phyloP scores from a whole-genome alignment of 2,797 vertebrate species.

The Parauchenoglanis punctatus region DNA sequence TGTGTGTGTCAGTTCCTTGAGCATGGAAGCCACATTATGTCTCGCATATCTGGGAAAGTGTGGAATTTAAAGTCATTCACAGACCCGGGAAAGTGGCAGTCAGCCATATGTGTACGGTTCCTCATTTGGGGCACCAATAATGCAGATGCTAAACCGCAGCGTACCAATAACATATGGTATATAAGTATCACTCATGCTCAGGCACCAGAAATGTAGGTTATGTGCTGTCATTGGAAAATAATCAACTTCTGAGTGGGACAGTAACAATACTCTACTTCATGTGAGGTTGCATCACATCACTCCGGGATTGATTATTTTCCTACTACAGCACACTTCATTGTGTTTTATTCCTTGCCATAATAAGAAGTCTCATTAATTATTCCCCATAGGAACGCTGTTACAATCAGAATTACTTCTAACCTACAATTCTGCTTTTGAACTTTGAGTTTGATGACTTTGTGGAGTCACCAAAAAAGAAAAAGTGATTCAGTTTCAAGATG shows the following conservation, averaged over 20 bases:
- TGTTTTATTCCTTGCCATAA: neutral
- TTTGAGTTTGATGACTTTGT: neutral
- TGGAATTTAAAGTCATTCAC: neutral
- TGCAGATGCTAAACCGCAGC: neutral
- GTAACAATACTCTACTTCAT: neutral
- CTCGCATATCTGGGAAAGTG: neutral
- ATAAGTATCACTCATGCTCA: neutral
- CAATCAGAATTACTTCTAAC: neutral
- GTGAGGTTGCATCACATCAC: neutral
- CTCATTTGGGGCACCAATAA: neutral
- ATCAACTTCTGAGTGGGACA: neutral
- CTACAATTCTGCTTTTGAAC: neutral
- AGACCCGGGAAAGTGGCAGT: too few relatives aligned
- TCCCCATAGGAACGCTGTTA: neutral
- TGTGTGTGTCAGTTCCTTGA: slow-evolving; percentile 46
- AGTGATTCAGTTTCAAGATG: neutral
- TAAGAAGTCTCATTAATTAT: neutral
- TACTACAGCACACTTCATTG: neutral
- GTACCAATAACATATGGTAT: neutral
- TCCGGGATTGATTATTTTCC: neutral
- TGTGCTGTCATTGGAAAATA: neutral
- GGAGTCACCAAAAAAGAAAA: neutral
- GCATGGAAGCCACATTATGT: neutral
- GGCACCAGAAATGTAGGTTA: neutral
- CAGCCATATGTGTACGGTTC: neutral